Evolutionary conservation across 2,797 vertebrate genomes (phyloP).

Genomic region (Platyrinchus mystaceus): DNA sequence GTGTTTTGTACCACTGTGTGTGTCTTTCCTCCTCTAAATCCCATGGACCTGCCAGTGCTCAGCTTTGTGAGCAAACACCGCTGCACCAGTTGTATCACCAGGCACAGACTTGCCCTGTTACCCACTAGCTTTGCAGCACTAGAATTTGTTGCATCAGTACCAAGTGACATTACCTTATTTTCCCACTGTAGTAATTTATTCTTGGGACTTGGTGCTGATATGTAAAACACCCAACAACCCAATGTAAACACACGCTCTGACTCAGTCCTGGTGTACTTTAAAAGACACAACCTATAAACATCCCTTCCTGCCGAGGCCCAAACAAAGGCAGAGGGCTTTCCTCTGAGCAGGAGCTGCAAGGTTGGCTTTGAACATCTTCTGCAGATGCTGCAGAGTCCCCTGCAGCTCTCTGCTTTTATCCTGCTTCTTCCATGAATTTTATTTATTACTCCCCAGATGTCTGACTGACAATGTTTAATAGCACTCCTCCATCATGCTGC

Average conservation of each 20-base stretch:
- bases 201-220: not conserved
- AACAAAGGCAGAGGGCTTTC: constrained; percentile 30
- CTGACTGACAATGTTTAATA: not conserved
- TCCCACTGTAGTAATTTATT: not conserved
- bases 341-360: not conserved
- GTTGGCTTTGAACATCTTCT: not conserved
- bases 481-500: not conserved
- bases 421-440: not conserved
- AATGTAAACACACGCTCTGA: not conserved
- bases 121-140: not conserved
- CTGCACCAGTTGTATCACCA: not conserved
- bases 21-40: not conserved
- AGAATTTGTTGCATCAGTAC: rapidly evolving
- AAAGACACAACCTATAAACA: constrained; percentile 50
- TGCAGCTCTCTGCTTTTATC: not conserved
- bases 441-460: not conserved
- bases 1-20: not conserved
- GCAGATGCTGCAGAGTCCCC: not conserved
- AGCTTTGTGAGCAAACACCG: not conserved
- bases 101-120: not conserved
- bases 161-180: not conserved
- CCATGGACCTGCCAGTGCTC: not conserved
- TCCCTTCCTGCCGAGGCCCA: constrained; percentile 34
- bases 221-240: not conserved
- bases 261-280: not conserved